Conservation (phyloP, 2,113 vertebrate genomes). For the Aplodontia rufa region DNA sequence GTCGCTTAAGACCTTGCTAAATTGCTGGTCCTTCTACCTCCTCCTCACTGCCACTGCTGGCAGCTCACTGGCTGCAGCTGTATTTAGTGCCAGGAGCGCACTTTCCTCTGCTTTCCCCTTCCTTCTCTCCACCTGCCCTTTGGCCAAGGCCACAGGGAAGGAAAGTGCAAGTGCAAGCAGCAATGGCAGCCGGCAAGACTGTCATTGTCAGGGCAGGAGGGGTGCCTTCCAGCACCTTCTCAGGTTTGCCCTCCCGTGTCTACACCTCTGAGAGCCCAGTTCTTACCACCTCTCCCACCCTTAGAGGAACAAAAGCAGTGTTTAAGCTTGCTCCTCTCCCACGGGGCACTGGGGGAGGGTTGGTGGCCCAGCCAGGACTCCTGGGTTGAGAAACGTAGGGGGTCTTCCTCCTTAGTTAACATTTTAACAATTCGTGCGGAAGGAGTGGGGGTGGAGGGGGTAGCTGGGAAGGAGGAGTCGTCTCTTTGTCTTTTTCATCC, state of each 20-base stretch:
- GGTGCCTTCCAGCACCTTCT: neutral
- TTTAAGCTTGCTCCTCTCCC: accelerated
- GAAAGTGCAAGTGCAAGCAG: neutral
- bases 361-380: neutral
- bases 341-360: neutral
- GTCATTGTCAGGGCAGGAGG: neutral
- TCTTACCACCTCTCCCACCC: too few species aligned
- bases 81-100: neutral
- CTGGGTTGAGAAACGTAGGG: neutral
- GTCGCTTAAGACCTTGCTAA: too few species aligned
- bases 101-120: too few species aligned
- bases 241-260: too few species aligned
- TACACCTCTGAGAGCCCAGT: neutral
- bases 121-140: neutral
- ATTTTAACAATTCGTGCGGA: neutral
- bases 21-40: too few species aligned
- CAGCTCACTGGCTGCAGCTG: neutral
- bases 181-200: neutral
- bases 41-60: too few species aligned
- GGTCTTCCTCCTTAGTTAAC: neutral
- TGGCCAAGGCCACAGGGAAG: neutral
- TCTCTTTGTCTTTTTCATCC: neutral
- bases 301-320: neutral
- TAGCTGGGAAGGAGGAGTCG: neutral
- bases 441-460: neutral